Evolutionary conservation across 2,113 vertebrate genomes (phyloP).

Genomic region (Rhinolophus ferrumequinum): DNA sequence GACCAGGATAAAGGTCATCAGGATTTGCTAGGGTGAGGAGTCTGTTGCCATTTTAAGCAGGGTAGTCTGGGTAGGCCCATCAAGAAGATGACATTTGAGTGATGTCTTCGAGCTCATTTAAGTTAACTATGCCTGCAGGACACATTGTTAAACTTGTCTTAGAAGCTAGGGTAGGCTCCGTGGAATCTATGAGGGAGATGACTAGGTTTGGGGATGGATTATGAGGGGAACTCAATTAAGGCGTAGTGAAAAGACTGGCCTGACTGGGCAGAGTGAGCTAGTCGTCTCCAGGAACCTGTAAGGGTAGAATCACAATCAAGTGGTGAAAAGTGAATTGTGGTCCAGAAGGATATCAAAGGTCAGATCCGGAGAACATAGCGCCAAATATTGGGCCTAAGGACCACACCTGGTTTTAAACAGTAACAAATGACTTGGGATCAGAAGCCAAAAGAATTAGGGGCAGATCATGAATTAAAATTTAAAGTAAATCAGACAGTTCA

Average conservation of each 20-base stretch:
- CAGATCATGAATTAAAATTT: neutral
- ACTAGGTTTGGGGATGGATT: neutral
- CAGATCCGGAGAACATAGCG: neutral
- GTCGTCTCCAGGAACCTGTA: too few species aligned
- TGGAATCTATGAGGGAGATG: neutral
- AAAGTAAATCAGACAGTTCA: neutral
- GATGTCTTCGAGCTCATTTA: neutral
- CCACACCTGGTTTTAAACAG: neutral
- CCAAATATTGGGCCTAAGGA: neutral
- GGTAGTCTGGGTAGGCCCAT: rapidly evolving
- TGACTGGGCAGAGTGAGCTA: neutral
- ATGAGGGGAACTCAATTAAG: neutral
- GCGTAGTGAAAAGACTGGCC: neutral
- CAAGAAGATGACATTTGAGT: neutral
- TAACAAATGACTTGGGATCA: neutral
- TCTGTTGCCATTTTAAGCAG: neutral
- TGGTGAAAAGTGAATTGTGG: neutral
- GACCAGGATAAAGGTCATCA: neutral
- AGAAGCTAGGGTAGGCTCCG: rapidly evolving
- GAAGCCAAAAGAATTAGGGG: neutral
- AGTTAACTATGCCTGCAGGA: neutral
- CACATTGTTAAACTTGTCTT: neutral
- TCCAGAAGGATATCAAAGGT: neutral
- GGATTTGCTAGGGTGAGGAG: rapidly evolving
- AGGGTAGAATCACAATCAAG: neutral